Evolutionary conservation across 2,888 invertebrate genomes (phyloP), one percentile per base, ranked within the genome.

Genomic region (Germaria angustata): DNA sequence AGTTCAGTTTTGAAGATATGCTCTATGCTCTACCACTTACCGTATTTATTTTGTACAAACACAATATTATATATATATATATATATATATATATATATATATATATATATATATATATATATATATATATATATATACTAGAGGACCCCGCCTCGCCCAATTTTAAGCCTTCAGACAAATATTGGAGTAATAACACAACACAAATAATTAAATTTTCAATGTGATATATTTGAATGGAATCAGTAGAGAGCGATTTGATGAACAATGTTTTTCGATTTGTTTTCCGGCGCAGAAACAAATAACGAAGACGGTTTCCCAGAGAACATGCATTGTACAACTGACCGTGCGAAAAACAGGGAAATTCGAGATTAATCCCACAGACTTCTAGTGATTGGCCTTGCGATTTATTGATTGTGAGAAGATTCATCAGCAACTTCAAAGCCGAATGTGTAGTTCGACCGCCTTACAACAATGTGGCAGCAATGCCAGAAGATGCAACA

Each of bases 381-480:
- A 22, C 49, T 51, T 46, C 41, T 41, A 41, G 15, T 41, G 15
- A 41, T 15, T 41, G 41, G 41, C 41, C 41, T 41, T 41, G 41
- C 41, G n/a, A 41, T 41, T 41, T 41, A 41, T 41, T 15, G 41
- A 41, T 41, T 41, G 41, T 41, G 13, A 22, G 36, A 22, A 36
- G 39, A 71, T 69, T 79, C 28, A 81, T n/a, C 34, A 53, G 66
- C 39, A 81, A 24, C 22, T 68, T 80, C 17, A 76, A 55, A 49
- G 55, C 41, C 3, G 63, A 76, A 71, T 65, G 68, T 59, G 77
- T 61, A 24, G 84, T 86, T 72, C 85, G 86, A n/a, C 88, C 84
- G 61, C 86, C 86, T 71, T 84, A 84, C 53, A 78, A 61, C 41
- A 69, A 85, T 24, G 86, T 85, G n/a, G 86, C 86, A 24, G 85